Evolutionary conservation across 2,797 vertebrate genomes (phyloP), one percentile per base, ranked within the genome.

Genomic region (Ibycter americanus): DNA sequence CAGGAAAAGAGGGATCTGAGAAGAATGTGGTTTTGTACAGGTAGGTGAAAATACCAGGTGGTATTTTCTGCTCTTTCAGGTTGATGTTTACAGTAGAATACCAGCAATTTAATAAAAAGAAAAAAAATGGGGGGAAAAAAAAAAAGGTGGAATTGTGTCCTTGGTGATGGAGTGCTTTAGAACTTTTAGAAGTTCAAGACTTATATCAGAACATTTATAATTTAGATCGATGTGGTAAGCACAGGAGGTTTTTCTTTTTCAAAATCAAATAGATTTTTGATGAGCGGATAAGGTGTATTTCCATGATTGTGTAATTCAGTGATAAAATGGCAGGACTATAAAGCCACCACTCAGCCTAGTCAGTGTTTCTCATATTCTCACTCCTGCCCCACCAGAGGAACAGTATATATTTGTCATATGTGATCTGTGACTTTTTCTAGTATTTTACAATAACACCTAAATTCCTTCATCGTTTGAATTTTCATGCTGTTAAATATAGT

Each of bases 121-220:
- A 70, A 52, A 29, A n/a, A n/a, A n/a, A n/a, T n/a, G n/a, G n/a
- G n/a, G n/a, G n/a, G n/a, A n/a, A n/a, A n/a, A n/a, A n/a, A n/a
- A n/a, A n/a, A n/a, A n/a, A n/a, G n/a, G 0, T 47, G 6, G 12
- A 29, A 5, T 62, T 84, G 11, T 78, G n/a, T 2, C 8, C 4
- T 19, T 58, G 19, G 20, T 77, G 16, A 54, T 46, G 13, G 49
- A 90, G 26, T 21, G n/a, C 34, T 78, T 66, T 1, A 42, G n/a
- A 56, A 68, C 19, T 83, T 89, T 25, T 31, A 38, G 8, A 76
- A 83, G 5, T 36, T 56, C 8, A 36, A 12, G 8, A 40, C 54
- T 80, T 56, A 62, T 66, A 4, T 73, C 34, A n/a, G 16, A 66
- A 34, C 1, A 11, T 23, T 74, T 79, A 27, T 67, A 74, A 70